Base-by-base conservation (phyloP, 1,140 invertebrate species). In the Leptinotarsa texana region DNA sequence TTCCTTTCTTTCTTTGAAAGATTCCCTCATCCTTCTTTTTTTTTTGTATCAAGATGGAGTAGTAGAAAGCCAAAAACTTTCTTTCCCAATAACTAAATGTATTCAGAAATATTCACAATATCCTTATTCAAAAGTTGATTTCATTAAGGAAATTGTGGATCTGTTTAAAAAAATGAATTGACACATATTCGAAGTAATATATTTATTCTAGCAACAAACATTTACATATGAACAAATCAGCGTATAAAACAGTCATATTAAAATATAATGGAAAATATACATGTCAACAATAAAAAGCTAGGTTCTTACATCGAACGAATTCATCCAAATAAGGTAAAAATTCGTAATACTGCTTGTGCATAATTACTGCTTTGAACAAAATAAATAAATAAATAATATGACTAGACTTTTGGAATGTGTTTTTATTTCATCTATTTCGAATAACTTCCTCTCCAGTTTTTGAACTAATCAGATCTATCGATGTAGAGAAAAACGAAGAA, bases 201-300 rank as follows among this genome's bases (percentile, higher is more conserved):
- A 68, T 73, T 73, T 65, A 65, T 73, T 73, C 3, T 65, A 73
- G 71, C 71, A 73, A 73, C 71, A 73, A 73, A 73, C 47, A 65
- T 73, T 73, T 65, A 73, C 63, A 65, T 48, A 48, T 65, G 63
- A 73, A 73, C 62, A 65, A 65, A 73, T 63, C 57, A 48, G 47
- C 48, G 27, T 73, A 65, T 65, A 73, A 73, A 73, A 73, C 42
- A 42, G 27, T 65, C 21, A 15, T 22, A 57, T 57, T 51, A 51
- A 70, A 22, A 42, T 42, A 42, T 8, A 21, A 57, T 33, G 63
- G 6, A 18, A 11, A 49, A 18, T 33, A 69, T 69, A 48, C 68
- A 18, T 33, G 33, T 21, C n/a, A 33, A 69, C 6, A 69, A 69
- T 22, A 49, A 13, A 21, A 69, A 47, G 18, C 2, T 70, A 57